Evolutionary conservation across 2,888 invertebrate species (phyloP).

Genomic region (Tetanocera ferruginea): DNA sequence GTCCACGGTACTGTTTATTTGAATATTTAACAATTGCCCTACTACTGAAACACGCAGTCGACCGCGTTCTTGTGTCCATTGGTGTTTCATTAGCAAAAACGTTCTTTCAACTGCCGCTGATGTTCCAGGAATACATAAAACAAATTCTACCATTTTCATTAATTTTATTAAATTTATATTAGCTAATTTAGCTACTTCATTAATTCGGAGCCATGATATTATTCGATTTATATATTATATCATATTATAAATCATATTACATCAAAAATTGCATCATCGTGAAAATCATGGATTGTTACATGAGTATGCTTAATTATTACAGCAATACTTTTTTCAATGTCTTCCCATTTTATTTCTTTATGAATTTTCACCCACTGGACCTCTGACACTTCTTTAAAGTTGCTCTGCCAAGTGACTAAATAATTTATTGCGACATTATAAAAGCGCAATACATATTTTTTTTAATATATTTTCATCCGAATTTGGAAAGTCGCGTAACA

Average conservation of each 20-base stretch:
- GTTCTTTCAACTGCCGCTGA: conserved; percentile 6
- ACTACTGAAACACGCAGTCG: conserved; percentile 19
- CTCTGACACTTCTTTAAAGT: too few relatives aligned
- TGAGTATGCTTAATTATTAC: background rate
- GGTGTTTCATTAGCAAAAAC: conserved; percentile 11
- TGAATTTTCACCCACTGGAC: too few relatives aligned
- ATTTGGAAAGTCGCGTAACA: conserved; percentile 8
- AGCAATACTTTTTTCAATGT: too few relatives aligned
- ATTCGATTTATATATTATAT: background rate
- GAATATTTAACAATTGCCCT: conserved; percentile 13
- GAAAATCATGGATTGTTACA: background rate
- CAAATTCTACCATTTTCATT: too few relatives aligned
- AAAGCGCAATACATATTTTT: too few relatives aligned
- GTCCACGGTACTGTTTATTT: conserved; percentile 25
- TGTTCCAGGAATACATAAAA: background rate
- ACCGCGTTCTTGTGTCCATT: conserved; percentile 13
- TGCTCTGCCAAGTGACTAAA: too few relatives aligned
- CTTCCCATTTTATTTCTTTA: too few relatives aligned
- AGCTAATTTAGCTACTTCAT: too few relatives aligned
- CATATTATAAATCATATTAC: background rate
- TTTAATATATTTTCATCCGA: too few relatives aligned
- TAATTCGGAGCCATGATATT: too few relatives aligned
- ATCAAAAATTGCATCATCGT: conserved; percentile 16
- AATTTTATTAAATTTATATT: too few relatives aligned
- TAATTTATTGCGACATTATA: too few relatives aligned